Percentiles rank a stretch among this genome's conserved stretches.
These are phyloP conservation scores for Toxostoma redivivum DNA, from an alignment of 2,113 vertebrate genomes.

Conservation along the genomic window DNA sequence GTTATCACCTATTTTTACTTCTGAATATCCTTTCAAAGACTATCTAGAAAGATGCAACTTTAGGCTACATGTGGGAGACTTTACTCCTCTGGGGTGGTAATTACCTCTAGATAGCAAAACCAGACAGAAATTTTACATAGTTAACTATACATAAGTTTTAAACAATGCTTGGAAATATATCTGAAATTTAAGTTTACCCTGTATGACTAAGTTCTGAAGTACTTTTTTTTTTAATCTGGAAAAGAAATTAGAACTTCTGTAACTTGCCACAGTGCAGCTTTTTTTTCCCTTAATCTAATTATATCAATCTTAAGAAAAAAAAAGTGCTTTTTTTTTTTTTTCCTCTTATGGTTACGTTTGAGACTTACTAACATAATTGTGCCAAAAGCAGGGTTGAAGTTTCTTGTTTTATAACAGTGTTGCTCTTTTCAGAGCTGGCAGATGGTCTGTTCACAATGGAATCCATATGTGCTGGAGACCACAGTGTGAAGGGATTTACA, in stretches of 20 bases:
- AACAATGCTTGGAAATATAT: neutral
- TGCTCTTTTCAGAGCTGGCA: conserved; percentile 60
- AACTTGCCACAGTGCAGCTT: neutral
- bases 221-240: neutral
- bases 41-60: neutral
- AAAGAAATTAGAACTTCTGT: neutral
- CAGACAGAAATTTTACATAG: neutral
- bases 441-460: conserved; percentile 17
- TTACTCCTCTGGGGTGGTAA: neutral
- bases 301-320: neutral
- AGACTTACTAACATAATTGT: conserved; percentile 60
- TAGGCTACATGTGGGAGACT: neutral
- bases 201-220: neutral
- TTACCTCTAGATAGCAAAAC: neutral
- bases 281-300: neutral
- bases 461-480: conserved; percentile 55
- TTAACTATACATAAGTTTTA: neutral
- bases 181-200: neutral
- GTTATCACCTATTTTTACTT: neutral
- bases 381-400: conserved; percentile 21
- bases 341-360: conserved; percentile 48
- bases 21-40: neutral
- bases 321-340: neutral
- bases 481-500: conserved; percentile 14
- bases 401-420: conserved; percentile 38